Conservation (phyloP, 2,113 vertebrate genomes). For the Onychorhynchus coronatus region DNA sequence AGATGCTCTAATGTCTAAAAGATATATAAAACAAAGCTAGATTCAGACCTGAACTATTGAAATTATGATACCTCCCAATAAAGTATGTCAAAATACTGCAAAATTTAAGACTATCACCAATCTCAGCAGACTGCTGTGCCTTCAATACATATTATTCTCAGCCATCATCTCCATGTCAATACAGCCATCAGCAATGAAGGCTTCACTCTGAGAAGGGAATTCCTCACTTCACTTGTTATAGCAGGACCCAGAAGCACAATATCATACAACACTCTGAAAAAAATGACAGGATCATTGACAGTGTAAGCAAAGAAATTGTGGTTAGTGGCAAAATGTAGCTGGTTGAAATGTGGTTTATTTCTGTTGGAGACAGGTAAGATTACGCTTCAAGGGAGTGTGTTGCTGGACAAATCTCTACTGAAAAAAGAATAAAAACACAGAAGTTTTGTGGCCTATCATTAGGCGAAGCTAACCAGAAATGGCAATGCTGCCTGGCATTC, state of each 20-base stretch:
- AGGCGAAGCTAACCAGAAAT: constrained; percentile 39
- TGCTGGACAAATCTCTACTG: constrained; percentile 37
- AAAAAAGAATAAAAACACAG: constrained; percentile 52
- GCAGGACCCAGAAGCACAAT: constrained; percentile 48
- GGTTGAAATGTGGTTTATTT: constrained; percentile 63
- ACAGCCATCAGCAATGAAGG: constrained; percentile 66
- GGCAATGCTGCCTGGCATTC: constrained; percentile 2
- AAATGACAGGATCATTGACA: constrained; percentile 57
- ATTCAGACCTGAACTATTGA: constrained; percentile 39
- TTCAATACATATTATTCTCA: constrained; percentile 68
- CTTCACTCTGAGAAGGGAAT: constrained; percentile 68
- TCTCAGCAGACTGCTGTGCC: constrained; percentile 55
- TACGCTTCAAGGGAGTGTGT: constrained; percentile 8
- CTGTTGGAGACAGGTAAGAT: constrained; percentile 54
- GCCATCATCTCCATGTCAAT: constrained; percentile 75
- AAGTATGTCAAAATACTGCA: constrained; percentile 9
- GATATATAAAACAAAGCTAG: neutral
- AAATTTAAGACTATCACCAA: constrained; percentile 50
- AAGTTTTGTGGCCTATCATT: constrained; percentile 22
- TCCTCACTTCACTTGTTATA: constrained; percentile 62
- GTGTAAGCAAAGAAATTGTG: constrained; percentile 41
- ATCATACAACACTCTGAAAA: constrained; percentile 53
- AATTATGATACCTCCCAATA: constrained; percentile 24
- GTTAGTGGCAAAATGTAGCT: constrained; percentile 40
- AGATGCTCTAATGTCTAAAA: neutral